Evolutionary conservation across 2,797 vertebrate genomes (phyloP).

Genomic region (Neosilurus hyrtlii): DNA sequence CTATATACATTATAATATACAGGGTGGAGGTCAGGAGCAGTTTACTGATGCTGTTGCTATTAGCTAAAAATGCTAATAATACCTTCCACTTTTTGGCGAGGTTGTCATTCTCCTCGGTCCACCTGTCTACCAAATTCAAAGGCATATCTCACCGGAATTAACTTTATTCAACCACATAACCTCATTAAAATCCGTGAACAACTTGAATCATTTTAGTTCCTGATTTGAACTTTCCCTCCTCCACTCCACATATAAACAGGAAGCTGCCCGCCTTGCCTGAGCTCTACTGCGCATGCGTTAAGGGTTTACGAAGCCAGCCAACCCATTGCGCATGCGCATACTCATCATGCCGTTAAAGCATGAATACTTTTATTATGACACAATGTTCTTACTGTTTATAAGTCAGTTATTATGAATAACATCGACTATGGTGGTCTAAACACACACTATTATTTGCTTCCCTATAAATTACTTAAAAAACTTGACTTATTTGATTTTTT

Average conservation of each 20-base stretch:
- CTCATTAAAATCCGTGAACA: not conserved
- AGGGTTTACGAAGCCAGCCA: not conserved
- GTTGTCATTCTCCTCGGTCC: conserved; percentile 56
- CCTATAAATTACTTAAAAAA: not conserved
- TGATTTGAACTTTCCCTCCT: conserved; percentile 39
- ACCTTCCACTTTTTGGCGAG: conserved; percentile 57
- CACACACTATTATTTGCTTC: not conserved
- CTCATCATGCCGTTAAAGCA: too few species aligned
- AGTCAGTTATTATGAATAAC: not conserved
- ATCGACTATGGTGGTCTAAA: not conserved
- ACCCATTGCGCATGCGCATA: not conserved
- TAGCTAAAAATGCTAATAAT: conserved; percentile 5
- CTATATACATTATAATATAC: not conserved
- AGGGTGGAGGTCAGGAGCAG: not conserved
- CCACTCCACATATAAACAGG: not conserved
- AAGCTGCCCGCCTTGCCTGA: not conserved
- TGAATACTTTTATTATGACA: not conserved
- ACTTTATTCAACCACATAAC: not conserved
- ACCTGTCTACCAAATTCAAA: conserved; percentile 40
- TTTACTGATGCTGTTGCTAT: not conserved
- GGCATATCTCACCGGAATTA: conserved; percentile 32
- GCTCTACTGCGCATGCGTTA: conserved; percentile 1
- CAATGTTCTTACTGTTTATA: not conserved
- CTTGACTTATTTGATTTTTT: too few species aligned
- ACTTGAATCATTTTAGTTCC: not conserved